Base-by-base conservation (phyloP, 2,113 vertebrate species). In the Pollimyrus isidori region DNA sequence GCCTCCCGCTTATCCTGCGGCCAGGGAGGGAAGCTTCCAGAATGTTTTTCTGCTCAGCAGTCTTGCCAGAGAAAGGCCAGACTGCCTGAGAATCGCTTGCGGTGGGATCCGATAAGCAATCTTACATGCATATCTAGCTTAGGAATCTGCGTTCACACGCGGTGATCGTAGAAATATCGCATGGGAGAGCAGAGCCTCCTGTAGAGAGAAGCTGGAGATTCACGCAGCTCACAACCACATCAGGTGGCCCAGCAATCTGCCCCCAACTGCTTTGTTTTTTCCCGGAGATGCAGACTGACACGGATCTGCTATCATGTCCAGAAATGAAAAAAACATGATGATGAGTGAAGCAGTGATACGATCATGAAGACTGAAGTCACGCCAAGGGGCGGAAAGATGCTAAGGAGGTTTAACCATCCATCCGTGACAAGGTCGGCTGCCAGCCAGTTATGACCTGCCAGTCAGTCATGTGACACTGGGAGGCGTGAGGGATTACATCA, bases 61-160 rank as follows among this genome's bases (percentile, higher is more conserved):
- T 42, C 35, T 45, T 46, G 95, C 94, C n/a, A 65, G 62, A 65
- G n/a, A 30, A 26, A 65, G n/a, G 62, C 62, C 9, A 26, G n/a
- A 39, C 88, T 91, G 23, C 39, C 90, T 89, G 91, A 89, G 90
- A 91, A 90, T 80, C 87, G 48, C 89, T 91, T 85, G 82, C 92
- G 90, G 91, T 82, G 90, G 88, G 88, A 92, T 82, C 69, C 39
- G 45, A 6, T 89, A 91, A 86, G 42, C 95, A 94, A 94, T 95
- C 93, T 87, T 91, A 90, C 91, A 91, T 90, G 73, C 87, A 89
- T 92, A 89, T 92, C 92, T 89, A 49, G 62, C 46, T 86, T 85
- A 90, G 89, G 92, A 94, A 95, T 93, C 93, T 93, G 93, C 93
- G 93, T 92, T 30, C 86, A 92, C 49, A 49, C 7, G 15, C 86